Evolutionary conservation across 2,113 vertebrate genomes (phyloP).

Genomic region (Thamnaconus septentrionalis): DNA sequence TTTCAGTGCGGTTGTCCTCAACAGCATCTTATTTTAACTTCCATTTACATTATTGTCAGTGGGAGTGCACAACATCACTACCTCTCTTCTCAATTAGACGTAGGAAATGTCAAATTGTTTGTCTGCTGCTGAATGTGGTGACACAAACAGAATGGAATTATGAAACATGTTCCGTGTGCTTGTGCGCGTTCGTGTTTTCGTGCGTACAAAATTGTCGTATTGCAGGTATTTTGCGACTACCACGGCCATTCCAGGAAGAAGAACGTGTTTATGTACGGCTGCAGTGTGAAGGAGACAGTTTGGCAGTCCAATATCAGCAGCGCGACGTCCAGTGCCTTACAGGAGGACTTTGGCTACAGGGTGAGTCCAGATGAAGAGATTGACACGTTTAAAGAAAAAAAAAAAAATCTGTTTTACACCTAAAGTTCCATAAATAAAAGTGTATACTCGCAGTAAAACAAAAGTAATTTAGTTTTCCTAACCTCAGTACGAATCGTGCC

Average conservation of each 20-base stretch:
- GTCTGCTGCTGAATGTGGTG: too few species aligned
- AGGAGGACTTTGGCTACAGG: slow-evolving; percentile 89
- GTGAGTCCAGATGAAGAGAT: slow-evolving; percentile 65
- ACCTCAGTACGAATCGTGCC: too few species aligned
- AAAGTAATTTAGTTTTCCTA: too few species aligned
- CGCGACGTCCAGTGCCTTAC: slow-evolving; percentile 82
- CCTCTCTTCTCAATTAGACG: too few species aligned
- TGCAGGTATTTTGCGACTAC: slow-evolving; percentile 85
- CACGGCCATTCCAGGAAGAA: slow-evolving; percentile 99
- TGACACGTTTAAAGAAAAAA: not conserved
- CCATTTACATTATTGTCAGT: not conserved
- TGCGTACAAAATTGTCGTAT: not conserved
- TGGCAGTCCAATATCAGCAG: slow-evolving; percentile 84
- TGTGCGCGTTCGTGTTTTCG: not conserved
- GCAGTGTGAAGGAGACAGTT: slow-evolving; percentile 95
- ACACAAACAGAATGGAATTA: not conserved
- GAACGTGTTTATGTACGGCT: slow-evolving; percentile 99
- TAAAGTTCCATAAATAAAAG: too few species aligned
- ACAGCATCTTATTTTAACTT: slow-evolving; percentile 15
- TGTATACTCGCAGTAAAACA: too few species aligned
- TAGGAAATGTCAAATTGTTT: too few species aligned
- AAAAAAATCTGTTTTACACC: too few species aligned
- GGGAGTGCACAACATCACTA: too few species aligned
- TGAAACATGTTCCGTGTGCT: not conserved
- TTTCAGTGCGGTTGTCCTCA: slow-evolving; percentile 32